Percentiles rank a stretch among this genome's conserved stretches.
Evolutionary conservation across 2,888 invertebrate genomes (phyloP).

Genomic region (Hemithea aestivaria): DNA sequence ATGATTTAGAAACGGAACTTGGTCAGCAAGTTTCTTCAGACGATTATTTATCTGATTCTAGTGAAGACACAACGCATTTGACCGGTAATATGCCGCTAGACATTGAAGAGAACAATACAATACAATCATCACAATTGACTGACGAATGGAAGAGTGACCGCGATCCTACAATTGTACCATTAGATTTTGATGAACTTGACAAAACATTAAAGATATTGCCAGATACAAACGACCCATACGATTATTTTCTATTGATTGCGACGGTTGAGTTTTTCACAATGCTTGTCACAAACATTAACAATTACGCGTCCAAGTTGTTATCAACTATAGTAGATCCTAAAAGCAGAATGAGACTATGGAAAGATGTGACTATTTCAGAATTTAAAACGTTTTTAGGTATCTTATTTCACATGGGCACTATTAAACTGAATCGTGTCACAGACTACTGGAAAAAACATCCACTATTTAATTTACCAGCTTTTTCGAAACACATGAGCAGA

Average conservation of each 20-base stretch:
- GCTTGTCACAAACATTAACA: conserved; percentile 17
- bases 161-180: background rate
- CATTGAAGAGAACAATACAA: conserved; percentile 1
- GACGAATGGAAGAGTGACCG: conserved; percentile 13
- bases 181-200: background rate
- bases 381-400: conserved; percentile 19
- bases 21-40: conserved; percentile 6
- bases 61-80: conserved; percentile 2
- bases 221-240: conserved; percentile 12
- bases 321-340: background rate
- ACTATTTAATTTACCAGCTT: conserved; percentile 20
- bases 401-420: conserved; percentile 21
- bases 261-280: conserved; percentile 19
- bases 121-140: background rate
- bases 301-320: conserved; percentile 15
- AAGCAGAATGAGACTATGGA: conserved; percentile 8
- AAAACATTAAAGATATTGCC: conserved; percentile 1
- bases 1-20: conserved; percentile 7
- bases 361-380: conserved; percentile 22
- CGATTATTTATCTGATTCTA: conserved; percentile 4
- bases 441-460: conserved; percentile 25
- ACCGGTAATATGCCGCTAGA: background rate
- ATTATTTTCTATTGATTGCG: conserved; percentile 17
- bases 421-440: conserved; percentile 18
- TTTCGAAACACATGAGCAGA: conserved; percentile 21